These are phyloP conservation scores for Lycocorax pyrrhopterus DNA, from an alignment of 2,113 vertebrate genomes.

Conservation along the genomic window DNA sequence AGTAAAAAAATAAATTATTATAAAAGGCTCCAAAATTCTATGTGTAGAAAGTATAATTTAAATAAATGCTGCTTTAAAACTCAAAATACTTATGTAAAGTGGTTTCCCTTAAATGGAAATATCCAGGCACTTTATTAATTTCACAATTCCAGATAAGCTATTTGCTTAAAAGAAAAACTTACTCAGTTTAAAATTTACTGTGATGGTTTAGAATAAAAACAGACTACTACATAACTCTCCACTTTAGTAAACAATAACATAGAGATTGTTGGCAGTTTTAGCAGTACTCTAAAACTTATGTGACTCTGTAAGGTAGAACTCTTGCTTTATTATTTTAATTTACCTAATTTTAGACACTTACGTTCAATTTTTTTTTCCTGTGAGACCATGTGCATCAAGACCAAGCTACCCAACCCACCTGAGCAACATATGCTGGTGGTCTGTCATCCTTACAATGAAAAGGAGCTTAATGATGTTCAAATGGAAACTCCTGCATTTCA, in stretches of 20 bases:
- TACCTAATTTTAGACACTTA: not conserved
- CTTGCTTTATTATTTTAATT: not conserved
- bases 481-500: not conserved
- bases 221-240: not conserved
- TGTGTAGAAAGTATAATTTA: not conserved
- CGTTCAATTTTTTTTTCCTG: not conserved
- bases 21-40: not conserved
- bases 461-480: not conserved
- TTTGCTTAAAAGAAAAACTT: not conserved
- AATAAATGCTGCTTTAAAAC: not conserved
- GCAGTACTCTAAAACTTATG: not conserved
- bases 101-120: not conserved
- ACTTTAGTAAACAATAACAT: not conserved
- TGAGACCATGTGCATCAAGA: not conserved
- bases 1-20: not conserved
- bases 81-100: not conserved
- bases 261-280: not conserved
- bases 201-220: not conserved
- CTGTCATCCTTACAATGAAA: not conserved
- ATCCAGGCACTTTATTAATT: not conserved
- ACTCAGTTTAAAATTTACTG: not conserved
- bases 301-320: not conserved
- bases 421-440: not conserved
- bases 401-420: not conserved
- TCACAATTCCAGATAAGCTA: not conserved